Percentiles rank a stretch among this genome's conserved stretches.
These are phyloP conservation scores for Gobio gobio DNA, from an alignment of 2,113 vertebrate species.

Conservation along the genomic window DNA sequence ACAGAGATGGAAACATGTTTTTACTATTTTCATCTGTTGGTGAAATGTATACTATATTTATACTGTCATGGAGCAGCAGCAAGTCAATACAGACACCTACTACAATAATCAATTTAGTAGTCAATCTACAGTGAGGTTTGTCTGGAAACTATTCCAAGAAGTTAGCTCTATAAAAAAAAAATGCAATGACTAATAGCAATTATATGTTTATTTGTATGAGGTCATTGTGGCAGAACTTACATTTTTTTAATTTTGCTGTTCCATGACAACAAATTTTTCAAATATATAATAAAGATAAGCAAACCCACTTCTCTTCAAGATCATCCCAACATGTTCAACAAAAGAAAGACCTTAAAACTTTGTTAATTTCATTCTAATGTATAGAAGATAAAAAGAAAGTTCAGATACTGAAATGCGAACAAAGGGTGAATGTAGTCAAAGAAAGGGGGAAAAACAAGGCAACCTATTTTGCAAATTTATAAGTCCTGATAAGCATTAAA, in stretches of 20 bases:
- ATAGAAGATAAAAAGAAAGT: background rate
- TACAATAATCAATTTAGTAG: background rate
- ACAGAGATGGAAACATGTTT: background rate
- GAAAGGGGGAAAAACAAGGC: background rate
- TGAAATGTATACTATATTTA: background rate
- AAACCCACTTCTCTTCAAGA: background rate
- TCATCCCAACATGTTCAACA: background rate
- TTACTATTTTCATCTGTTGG: background rate
- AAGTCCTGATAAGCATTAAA: slow-evolving; percentile 58
- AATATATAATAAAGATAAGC: background rate
- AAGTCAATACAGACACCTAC: background rate
- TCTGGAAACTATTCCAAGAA: background rate
- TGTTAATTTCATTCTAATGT: background rate
- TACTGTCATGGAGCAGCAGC: background rate
- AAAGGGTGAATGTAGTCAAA: background rate
- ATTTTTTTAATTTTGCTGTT: background rate
- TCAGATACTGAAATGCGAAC: background rate
- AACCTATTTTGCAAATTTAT: slow-evolving; percentile 36
- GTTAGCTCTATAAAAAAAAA: background rate
- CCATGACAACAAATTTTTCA: background rate
- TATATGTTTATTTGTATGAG: background rate
- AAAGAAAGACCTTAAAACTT: background rate
- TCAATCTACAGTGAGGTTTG: background rate
- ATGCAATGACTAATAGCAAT: no score
- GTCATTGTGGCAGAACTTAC: background rate